A percentile compares a stretch with the other conserved stretches of the same genome.
These are phyloP conservation scores for Ramazzottius varieornatus DNA, from an alignment of 2,888 invertebrate genomes.

Conservation along the genomic window DNA sequence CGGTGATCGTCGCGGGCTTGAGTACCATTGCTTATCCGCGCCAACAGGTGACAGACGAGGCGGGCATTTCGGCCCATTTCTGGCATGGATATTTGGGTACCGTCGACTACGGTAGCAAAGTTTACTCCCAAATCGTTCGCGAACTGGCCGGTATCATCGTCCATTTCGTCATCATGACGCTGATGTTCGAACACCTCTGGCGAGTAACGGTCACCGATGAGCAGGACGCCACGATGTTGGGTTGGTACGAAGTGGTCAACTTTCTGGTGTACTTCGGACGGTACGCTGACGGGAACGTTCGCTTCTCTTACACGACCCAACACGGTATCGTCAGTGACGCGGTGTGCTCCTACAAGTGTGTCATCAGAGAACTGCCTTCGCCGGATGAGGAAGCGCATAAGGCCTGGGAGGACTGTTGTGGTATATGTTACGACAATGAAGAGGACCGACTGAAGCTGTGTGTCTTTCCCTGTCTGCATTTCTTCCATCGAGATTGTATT, in stretches of 20 bases:
- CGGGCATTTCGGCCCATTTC: not conserved
- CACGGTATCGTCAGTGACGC: not conserved
- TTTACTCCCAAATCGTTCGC: not conserved
- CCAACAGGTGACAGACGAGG: not conserved
- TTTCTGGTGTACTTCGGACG: slow-evolving; percentile 1
- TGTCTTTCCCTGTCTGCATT: not conserved
- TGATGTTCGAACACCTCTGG: not conserved
- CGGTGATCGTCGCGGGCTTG: not conserved
- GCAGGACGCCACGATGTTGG: not conserved
- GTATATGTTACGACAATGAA: not conserved
- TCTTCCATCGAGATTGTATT: not conserved
- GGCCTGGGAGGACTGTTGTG: not conserved
- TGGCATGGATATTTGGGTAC: not conserved
- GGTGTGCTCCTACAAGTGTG: not conserved
- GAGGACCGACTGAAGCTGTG: not conserved
- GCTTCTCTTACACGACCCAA: not conserved
- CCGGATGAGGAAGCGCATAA: not conserved
- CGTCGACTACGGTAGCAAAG: not conserved
- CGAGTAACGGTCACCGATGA: not conserved
- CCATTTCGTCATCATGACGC: not conserved
- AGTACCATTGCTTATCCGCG: not conserved
- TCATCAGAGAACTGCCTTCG: not conserved
- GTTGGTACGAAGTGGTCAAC: not conserved
- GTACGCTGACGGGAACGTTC: not conserved
- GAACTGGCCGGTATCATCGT: not conserved